phyloP scores from a whole-genome alignment of 2,113 vertebrate genomes.

The Anguilla rostrata region DNA sequence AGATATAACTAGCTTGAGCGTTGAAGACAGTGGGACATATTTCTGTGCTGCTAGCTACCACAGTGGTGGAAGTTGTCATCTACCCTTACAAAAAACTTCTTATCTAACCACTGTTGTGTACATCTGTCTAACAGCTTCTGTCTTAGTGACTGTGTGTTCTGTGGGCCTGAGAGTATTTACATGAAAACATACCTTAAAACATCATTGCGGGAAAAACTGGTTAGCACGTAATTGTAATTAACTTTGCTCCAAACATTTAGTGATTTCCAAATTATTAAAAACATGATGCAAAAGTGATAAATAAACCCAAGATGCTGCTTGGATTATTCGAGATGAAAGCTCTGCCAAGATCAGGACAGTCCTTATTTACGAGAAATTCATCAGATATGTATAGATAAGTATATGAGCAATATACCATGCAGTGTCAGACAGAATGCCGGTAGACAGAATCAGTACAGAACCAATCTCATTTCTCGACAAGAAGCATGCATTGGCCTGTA shows the following conservation, averaged over 20 bases:
- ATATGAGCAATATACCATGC: too few relatives aligned
- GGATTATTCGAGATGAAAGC: neutral
- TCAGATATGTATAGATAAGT: too few relatives aligned
- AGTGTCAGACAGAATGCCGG: too few relatives aligned
- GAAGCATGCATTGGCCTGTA: too few relatives aligned
- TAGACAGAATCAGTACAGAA: too few relatives aligned
- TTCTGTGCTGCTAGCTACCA: conserved; percentile 11
- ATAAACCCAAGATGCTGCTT: neutral
- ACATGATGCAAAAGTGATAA: neutral
- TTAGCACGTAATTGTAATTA: too few relatives aligned
- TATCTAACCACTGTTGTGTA: neutral
- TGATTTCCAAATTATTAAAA: too few relatives aligned
- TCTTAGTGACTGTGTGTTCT: neutral
- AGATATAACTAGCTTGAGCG: neutral
- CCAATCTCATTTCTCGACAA: too few relatives aligned
- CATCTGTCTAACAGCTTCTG: neutral
- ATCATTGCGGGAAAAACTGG: too few relatives aligned
- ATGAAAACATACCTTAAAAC: too few relatives aligned
- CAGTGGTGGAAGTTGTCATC: neutral
- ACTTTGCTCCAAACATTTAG: too few relatives aligned
- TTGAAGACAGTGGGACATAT: neutral
- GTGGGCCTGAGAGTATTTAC: neutral
- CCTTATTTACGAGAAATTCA: neutral
- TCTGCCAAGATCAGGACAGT: neutral
- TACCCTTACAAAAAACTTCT: neutral